Percentiles rank a stretch among this genome's conserved stretches.
Evolutionary conservation across 2,113 vertebrate species (phyloP).

Genomic region (Cyprinodon variegatus): DNA sequence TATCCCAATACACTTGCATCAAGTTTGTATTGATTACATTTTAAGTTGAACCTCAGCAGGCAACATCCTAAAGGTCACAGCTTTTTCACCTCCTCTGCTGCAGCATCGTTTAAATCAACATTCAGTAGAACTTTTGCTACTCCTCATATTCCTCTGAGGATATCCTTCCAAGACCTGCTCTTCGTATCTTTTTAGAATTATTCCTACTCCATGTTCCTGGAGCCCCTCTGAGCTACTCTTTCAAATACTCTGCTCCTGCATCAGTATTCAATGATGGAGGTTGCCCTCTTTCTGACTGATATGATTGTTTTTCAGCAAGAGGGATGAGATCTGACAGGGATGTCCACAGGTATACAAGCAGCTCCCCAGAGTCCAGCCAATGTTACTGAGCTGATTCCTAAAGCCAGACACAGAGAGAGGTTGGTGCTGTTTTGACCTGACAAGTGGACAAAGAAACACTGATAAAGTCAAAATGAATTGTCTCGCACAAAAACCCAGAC

Average conservation of each 20-base stretch:
- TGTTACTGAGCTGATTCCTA: conserved; percentile 36
- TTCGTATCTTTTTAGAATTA: conserved; percentile 56
- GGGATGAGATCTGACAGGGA: conserved; percentile 65
- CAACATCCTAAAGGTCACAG: conserved; percentile 15
- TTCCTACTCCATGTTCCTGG: conserved; percentile 33
- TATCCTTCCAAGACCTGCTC: conserved; percentile 9
- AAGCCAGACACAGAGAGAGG: background rate
- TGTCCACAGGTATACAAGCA: conserved; percentile 57
- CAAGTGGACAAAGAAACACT: background rate
- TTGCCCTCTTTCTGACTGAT: conserved; percentile 27
- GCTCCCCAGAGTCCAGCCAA: conserved; percentile 42
- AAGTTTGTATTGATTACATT: conserved; percentile 14
- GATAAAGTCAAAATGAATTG: background rate
- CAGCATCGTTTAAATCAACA: background rate
- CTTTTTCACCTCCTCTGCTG: conserved; percentile 15
- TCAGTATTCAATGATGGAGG: conserved; percentile 65
- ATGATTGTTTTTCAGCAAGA: conserved; percentile 64
- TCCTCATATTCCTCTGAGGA: conserved; percentile 19
- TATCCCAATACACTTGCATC: background rate
- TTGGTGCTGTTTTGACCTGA: background rate
- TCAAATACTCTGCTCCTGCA: conserved; percentile 31
- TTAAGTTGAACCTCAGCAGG: conserved; percentile 18
- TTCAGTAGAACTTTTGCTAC: background rate
- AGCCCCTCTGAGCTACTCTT: conserved; percentile 37
- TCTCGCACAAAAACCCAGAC: background rate